Evolutionary conservation across 1,140 invertebrate species (phyloP).

Genomic region (Drosophila pseudoobscura): DNA sequence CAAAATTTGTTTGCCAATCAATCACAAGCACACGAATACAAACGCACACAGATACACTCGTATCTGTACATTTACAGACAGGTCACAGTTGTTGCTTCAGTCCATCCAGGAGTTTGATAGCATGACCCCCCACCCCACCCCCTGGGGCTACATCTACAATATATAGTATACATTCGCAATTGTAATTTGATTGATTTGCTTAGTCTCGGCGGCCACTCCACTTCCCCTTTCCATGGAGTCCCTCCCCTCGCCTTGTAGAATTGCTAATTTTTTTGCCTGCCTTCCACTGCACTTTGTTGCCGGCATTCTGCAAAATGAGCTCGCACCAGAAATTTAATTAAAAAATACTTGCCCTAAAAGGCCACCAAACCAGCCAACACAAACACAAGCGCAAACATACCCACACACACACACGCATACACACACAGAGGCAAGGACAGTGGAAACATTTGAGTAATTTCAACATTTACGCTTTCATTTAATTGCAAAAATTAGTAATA

Average conservation of each 20-base stretch:
- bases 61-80: conserved; percentile 1
- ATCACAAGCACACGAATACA: conserved; percentile 53
- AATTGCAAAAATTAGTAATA: conserved; percentile 77
- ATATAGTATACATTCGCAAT: no score
- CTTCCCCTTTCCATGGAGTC: no score
- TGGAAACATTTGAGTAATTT: conserved; percentile 72
- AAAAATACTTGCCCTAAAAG: conserved; percentile 76
- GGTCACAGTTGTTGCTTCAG: background rate
- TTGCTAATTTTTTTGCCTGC: background rate
- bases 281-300: background rate
- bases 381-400: conserved; percentile 17
- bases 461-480: conserved; percentile 61
- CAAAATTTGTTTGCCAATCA: conserved; percentile 81
- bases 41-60: conserved; percentile 29
- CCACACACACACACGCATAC: conserved; percentile 4
- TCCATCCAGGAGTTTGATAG: conserved; percentile 2
- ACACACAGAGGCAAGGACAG: conserved; percentile 21
- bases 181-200: no score
- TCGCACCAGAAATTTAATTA: conserved; percentile 69
- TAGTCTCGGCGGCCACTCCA: no score
- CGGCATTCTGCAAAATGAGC: conserved; percentile 26
- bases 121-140: background rate
- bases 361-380: conserved; percentile 32
- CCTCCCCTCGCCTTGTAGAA: no score
- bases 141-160: no score